Base-by-base conservation (phyloP, 2,888 invertebrate genomes). In the Brenthis hecate region DNA sequence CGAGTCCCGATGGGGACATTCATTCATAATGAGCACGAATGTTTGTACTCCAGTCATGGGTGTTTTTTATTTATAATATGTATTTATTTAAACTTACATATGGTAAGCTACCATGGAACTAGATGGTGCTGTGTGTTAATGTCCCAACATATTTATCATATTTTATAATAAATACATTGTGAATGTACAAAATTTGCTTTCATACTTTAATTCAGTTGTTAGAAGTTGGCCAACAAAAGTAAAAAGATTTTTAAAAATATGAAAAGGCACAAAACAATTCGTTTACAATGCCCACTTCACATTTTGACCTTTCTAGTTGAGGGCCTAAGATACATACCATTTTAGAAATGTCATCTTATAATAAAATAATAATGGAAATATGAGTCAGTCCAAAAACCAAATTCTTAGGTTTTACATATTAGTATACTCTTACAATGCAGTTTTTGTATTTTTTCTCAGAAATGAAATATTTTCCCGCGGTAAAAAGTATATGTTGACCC, bases 241-340 rank as follows among this genome's bases (percentile, higher is more conserved):
- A 1, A 23, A 58, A 28, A 28, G 5, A 28, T 60, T 28, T 60
- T 23, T 6, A 48, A 60, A 23, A 48, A n/a, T 28, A 60, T 48
- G 58, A 60, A 48, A 28, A 48, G 58, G 48, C 58, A 43, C 58
- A 48, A 60, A 60, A 48, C 48, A 60, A 48, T 48, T 48, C 48
- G 58, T n/a, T 28, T n/a, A 60, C 48, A 60, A 60, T 48, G 43
- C 65, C 57, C 65, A 53, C 65, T 65, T 58, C 36, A 57, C 53
- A 51, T 53, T 43, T 53, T 58, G 57, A 65, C 57, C 53, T 57
- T 65, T 57, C 2, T 11, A n/a, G 14, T 48, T 11, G 36, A 43
- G 28, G 23, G 28, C 28, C 48, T 48, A 48, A 60, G 48, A 57
- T 47, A 60, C 28, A 11, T 11, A 14, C 23, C 14, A 28, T 47